Evolutionary conservation across 2,888 invertebrate species (phyloP).

Genomic region (Actias luna): DNA sequence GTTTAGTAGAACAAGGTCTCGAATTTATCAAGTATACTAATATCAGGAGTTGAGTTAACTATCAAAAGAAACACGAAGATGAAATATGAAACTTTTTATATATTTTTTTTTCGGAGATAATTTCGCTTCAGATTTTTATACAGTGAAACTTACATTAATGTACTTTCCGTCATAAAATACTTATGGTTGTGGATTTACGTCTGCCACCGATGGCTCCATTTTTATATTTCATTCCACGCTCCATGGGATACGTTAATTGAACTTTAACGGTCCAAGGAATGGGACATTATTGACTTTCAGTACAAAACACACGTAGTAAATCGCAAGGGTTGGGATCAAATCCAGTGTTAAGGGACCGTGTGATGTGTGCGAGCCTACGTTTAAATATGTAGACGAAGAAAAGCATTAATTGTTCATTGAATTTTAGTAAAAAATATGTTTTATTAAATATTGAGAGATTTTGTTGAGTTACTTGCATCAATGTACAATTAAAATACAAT

Average conservation of each 20-base stretch:
- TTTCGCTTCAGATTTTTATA: not conserved
- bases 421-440: not conserved
- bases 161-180: conserved; percentile 56
- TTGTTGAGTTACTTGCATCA: not conserved
- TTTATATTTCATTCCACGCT: conserved; percentile 73
- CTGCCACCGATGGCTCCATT: conserved; percentile 53
- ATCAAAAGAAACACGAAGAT: too few species aligned
- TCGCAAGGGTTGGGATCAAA: conserved; percentile 42
- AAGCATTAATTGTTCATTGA: not conserved
- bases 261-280: conserved; percentile 66
- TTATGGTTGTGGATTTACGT: conserved; percentile 60
- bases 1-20: not conserved
- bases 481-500: too few species aligned
- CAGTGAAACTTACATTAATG: conserved; percentile 36
- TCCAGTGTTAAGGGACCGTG: conserved; percentile 33
- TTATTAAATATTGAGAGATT: not conserved
- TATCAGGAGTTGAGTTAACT: too few species aligned
- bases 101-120: too few species aligned
- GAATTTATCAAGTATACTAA: not conserved
- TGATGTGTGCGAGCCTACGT: conserved; percentile 20
- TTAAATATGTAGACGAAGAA: not conserved
- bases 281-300: conserved; percentile 59
- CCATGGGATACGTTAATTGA: conserved; percentile 66
- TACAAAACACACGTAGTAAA: conserved; percentile 42
- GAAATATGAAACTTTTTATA: too few species aligned